Evolutionary conservation across 1,140 invertebrate genomes (phyloP).

Genomic region (Drosophila kanapiae): DNA sequence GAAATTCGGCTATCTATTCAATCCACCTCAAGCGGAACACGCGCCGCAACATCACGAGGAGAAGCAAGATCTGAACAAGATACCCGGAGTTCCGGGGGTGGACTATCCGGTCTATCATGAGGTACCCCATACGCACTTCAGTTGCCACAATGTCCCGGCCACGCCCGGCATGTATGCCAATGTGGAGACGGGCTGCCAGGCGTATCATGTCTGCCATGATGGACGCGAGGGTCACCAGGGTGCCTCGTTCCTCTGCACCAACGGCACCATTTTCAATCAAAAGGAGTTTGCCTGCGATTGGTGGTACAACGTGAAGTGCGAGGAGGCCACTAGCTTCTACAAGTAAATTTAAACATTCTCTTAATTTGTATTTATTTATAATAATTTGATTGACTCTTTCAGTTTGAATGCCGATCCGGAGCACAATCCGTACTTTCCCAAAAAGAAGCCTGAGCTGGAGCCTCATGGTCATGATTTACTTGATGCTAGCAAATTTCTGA

Average conservation of each 20-base stretch:
- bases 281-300: slow-evolving; percentile 95
- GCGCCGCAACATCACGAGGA: slow-evolving; percentile 86
- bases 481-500: slow-evolving; percentile 84
- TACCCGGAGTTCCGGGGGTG: slow-evolving; percentile 90
- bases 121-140: slow-evolving; percentile 92
- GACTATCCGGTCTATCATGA: slow-evolving; percentile 92
- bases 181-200: slow-evolving; percentile 94
- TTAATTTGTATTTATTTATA: slow-evolving; percentile 47
- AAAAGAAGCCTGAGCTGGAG: slow-evolving; percentile 87
- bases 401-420: slow-evolving; percentile 92
- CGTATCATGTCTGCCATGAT: slow-evolving; percentile 94
- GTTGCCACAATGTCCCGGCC: slow-evolving; percentile 90
- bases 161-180: slow-evolving; percentile 95
- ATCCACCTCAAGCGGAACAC: slow-evolving; percentile 73
- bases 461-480: slow-evolving; percentile 45
- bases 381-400: slow-evolving; percentile 54
- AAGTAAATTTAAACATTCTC: slow-evolving; percentile 51
- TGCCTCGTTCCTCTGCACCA: slow-evolving; percentile 93
- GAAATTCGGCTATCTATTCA: slow-evolving; percentile 75
- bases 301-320: slow-evolving; percentile 96
- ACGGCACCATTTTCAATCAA: slow-evolving; percentile 95
- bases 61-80: slow-evolving; percentile 91
- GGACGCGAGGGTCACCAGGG: slow-evolving; percentile 93
- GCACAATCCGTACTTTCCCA: slow-evolving; percentile 92
- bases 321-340: slow-evolving; percentile 87